Conservation (phyloP, 2,113 vertebrate genomes). For the Tychaedon coryphoeus region DNA sequence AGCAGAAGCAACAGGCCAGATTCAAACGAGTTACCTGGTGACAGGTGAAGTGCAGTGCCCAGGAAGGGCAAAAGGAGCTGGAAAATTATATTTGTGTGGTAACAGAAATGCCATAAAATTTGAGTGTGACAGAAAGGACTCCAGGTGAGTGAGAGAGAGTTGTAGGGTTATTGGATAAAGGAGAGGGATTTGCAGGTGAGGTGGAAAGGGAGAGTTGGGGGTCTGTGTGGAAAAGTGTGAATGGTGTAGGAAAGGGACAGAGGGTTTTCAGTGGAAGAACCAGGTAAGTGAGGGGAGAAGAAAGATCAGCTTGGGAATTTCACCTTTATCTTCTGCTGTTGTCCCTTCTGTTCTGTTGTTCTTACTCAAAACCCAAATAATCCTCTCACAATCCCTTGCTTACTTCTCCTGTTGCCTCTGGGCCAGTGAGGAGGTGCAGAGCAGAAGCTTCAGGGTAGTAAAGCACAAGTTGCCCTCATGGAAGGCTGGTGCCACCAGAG, state of each 20-base stretch:
- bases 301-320: not conserved
- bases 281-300: not conserved
- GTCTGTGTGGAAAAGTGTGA: rapidly evolving
- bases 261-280: not conserved
- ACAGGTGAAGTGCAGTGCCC: not conserved
- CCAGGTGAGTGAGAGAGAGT: not conserved
- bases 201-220: not conserved
- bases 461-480: not conserved
- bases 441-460: not conserved
- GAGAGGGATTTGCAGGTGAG: not conserved
- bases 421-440: not conserved
- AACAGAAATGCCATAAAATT: not conserved
- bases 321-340: not conserved
- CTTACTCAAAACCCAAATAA: not conserved
- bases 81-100: not conserved
- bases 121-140: not conserved
- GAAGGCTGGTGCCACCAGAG: not conserved
- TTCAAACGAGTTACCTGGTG: not conserved
- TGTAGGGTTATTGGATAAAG: not conserved
- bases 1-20: not conserved
- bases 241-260: rapidly evolving
- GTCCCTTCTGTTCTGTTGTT: not conserved
- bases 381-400: not conserved
- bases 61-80: not conserved
- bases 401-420: not conserved